Conservation (phyloP, 2,113 vertebrate species). For the Himantopus leucocephalus region DNA sequence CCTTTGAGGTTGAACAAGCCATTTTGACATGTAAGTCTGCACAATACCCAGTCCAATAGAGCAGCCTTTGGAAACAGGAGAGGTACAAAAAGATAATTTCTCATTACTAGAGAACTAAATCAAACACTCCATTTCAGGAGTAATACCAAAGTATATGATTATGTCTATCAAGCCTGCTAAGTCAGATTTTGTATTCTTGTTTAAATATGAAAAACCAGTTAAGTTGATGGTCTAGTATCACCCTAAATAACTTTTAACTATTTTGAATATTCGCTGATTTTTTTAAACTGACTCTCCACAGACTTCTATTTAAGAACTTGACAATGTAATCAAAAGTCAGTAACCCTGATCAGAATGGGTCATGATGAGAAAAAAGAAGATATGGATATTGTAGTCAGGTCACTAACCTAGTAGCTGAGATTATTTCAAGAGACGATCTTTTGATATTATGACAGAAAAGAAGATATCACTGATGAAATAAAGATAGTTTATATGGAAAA, state of each 20-base stretch:
- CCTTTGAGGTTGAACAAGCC: background rate
- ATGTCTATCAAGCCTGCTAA: background rate
- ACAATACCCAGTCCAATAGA: background rate
- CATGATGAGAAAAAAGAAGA: background rate
- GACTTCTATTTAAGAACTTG: background rate
- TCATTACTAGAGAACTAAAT: background rate
- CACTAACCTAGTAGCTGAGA: background rate
- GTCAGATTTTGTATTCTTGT: background rate
- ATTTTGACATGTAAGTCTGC: background rate
- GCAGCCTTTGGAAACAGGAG: background rate
- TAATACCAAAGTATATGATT: background rate
- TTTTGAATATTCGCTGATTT: background rate
- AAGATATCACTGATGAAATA: background rate
- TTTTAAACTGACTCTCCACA: background rate
- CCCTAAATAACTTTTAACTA: background rate
- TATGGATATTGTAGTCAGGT: background rate
- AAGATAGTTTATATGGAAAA: background rate
- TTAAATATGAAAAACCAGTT: background rate
- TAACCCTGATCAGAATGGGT: background rate
- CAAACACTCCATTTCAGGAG: background rate
- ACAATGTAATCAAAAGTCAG: background rate
- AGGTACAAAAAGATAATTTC: background rate
- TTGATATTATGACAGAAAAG: background rate
- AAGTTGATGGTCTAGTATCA: background rate
- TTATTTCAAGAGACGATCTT: background rate